A percentile compares a stretch with the other conserved stretches of the same genome.
Evolutionary conservation across 2,888 invertebrate species (phyloP).

Genomic region (Tiliacea aurago): DNA sequence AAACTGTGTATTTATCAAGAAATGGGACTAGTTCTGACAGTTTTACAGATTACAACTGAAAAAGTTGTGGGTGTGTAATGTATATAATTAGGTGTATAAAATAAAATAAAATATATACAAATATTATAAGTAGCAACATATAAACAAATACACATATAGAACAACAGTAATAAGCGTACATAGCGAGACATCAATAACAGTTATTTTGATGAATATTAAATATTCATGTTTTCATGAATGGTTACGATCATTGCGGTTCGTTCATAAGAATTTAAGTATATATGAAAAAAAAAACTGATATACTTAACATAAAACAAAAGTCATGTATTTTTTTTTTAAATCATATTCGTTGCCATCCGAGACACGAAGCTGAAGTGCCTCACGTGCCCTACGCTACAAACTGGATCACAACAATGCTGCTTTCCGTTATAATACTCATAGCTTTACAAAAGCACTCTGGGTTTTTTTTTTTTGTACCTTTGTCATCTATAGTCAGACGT

Average conservation of each 20-base stretch:
- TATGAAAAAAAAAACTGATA: not conserved
- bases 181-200: constrained; percentile 50
- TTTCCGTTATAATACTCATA: not conserved
- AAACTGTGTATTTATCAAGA: not conserved
- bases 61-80: constrained; percentile 11
- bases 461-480: too few relatives aligned
- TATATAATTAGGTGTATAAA: constrained; percentile 1
- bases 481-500: too few relatives aligned
- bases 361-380: not conserved
- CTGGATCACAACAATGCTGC: not conserved
- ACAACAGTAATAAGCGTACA: constrained; percentile 54
- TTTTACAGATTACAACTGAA: not conserved
- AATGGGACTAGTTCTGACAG: not conserved
- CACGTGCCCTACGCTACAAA: not conserved
- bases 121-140: constrained; percentile 47
- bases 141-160: constrained; percentile 40
- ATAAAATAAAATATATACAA: constrained; percentile 34
- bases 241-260: constrained; percentile 49
- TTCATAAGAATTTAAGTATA: constrained; percentile 11
- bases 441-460: not conserved
- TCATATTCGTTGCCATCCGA: not conserved
- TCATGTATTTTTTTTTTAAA: not conserved
- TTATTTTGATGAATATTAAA: constrained; percentile 55
- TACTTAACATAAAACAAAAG: not conserved
- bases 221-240: constrained; percentile 50